phyloP scores from a whole-genome alignment of 2,113 vertebrate genomes.

The Colius striatus region DNA sequence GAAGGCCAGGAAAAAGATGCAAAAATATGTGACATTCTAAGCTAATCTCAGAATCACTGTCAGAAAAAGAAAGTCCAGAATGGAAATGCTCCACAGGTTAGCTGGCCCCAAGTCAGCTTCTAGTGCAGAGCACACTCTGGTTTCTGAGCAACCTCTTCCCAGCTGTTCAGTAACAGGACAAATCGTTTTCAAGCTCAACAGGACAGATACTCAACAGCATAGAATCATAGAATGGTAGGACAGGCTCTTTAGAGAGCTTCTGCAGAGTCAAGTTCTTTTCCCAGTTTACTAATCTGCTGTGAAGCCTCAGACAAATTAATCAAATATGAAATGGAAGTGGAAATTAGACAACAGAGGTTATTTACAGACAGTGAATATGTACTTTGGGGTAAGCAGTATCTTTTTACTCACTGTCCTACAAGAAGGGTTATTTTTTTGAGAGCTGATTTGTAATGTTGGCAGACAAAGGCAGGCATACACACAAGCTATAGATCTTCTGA shows the following conservation, averaged over 20 bases:
- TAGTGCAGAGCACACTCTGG: neutral
- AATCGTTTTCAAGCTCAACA: neutral
- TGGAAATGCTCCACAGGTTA: neutral
- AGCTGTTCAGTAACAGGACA: conserved; percentile 18
- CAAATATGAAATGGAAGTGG: neutral
- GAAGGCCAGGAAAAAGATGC: neutral
- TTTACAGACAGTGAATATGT: neutral
- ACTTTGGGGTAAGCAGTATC: neutral
- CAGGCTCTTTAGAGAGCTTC: neutral
- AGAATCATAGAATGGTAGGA: no score
- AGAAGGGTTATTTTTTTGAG: neutral
- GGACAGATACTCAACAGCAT: neutral
- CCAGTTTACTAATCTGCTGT: neutral
- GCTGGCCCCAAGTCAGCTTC: neutral
- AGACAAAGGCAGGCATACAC: neutral
- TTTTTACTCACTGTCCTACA: neutral
- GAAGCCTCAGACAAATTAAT: neutral
- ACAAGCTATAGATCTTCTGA: neutral
- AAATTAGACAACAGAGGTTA: neutral
- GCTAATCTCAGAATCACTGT: neutral
- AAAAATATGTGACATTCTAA: neutral
- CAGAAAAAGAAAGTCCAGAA: neutral
- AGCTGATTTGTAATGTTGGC: neutral
- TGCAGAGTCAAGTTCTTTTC: neutral
- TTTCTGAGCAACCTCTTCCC: neutral